These are phyloP conservation scores for Probaryconus sp. DNA, from an alignment of 1,140 invertebrate genomes.

Conservation along the genomic window DNA sequence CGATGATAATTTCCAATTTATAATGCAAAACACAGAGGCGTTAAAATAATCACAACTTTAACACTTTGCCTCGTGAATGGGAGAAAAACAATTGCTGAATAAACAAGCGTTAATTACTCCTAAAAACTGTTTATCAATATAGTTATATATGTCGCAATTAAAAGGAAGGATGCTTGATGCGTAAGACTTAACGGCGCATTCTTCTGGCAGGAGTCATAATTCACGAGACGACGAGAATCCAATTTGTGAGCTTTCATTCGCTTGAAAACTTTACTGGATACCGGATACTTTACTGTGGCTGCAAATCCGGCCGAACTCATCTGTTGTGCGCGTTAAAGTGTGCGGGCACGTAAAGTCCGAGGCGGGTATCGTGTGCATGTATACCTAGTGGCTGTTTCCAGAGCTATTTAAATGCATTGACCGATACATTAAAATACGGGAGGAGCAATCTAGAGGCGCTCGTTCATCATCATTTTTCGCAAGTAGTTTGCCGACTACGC, in stretches of 20 bases:
- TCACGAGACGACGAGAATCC: constrained; percentile 49
- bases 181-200: constrained; percentile 18
- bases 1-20: too few species aligned
- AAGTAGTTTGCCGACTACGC: constrained; percentile 27
- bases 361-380: constrained; percentile 32
- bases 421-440: constrained; percentile 64
- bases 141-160: constrained; percentile 47
- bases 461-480: constrained; percentile 65
- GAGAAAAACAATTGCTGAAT: too few species aligned
- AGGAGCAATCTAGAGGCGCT: constrained; percentile 60
- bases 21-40: too few species aligned
- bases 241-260: constrained; percentile 55
- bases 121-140: constrained; percentile 37
- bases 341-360: constrained; percentile 1
- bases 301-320: constrained; percentile 44
- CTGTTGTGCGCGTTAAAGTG: constrained; percentile 27
- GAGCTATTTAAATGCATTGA: constrained; percentile 64
- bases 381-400: constrained; percentile 58
- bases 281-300: constrained; percentile 50
- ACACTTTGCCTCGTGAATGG: too few species aligned
- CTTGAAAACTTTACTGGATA: constrained; percentile 46
- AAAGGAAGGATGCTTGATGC: constrained; percentile 21
- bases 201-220: constrained; percentile 34
- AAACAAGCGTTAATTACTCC: too few species aligned
- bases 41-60: too few species aligned